A percentile compares a stretch with the other conserved stretches of the same genome.
Evolutionary conservation across 2,888 invertebrate species (phyloP).

Genomic region (Xylota segnis): DNA sequence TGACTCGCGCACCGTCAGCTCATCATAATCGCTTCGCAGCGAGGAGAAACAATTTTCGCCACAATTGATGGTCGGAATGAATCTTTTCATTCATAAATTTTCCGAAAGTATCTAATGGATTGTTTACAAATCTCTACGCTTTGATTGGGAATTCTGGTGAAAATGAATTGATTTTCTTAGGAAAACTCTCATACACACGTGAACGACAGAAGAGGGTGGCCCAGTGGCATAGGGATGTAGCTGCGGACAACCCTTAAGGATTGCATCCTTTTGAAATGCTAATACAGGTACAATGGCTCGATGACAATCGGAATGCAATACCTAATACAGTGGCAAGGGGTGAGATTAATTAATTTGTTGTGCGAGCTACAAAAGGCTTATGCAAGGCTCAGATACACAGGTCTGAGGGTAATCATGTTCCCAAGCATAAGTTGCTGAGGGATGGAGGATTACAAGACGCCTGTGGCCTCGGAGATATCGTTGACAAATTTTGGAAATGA

Average conservation of each 20-base stretch:
- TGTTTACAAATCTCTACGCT: conserved; percentile 65
- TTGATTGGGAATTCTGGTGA: conserved; percentile 71
- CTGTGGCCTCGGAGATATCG: conserved; percentile 67
- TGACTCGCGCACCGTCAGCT: conserved; percentile 31
- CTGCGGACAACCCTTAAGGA: conserved; percentile 36
- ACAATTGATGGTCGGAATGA: conserved; percentile 47
- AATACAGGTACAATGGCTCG: conserved; percentile 34
- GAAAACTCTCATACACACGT: conserved; percentile 35
- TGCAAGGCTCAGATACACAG: conserved; percentile 25
- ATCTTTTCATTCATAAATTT: conserved; percentile 74
- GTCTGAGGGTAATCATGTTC: conserved; percentile 24
- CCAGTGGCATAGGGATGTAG: not conserved
- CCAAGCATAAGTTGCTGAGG: conserved; percentile 9
- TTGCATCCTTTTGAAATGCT: conserved; percentile 59
- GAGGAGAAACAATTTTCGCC: conserved; percentile 64
- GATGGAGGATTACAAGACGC: conserved; percentile 48
- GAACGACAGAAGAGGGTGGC: not conserved
- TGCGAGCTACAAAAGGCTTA: conserved; percentile 49
- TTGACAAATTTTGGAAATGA: conserved; percentile 58
- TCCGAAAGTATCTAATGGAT: conserved; percentile 56
- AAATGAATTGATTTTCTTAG: conserved; percentile 67
- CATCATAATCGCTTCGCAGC: conserved; percentile 55
- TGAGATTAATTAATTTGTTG: conserved; percentile 60
- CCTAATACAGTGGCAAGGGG: conserved; percentile 20
- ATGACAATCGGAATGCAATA: conserved; percentile 31